Base-by-base conservation (phyloP, 2,797 vertebrate genomes). In the Catamblyrhynchus diadema region DNA sequence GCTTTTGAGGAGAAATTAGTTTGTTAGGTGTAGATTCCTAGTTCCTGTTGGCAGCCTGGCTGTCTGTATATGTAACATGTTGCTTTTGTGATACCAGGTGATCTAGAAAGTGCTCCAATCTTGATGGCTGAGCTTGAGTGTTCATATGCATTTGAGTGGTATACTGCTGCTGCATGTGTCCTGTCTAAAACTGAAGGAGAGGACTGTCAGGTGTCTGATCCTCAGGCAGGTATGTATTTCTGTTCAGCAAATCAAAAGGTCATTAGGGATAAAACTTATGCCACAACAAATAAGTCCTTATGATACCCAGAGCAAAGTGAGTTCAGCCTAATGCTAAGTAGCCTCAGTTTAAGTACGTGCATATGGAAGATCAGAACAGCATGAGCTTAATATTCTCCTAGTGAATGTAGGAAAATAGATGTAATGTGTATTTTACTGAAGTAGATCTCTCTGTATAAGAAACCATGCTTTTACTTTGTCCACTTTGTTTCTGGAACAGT, bases 91-190 rank as follows among this genome's bases (percentile, higher is more conserved):
- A 57, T 77, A 64, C 18, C 85, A 99, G 99, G 99, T 73, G 98
- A 99, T 72, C 94, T 99, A 4, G 98, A 99, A 95, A 99, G 98
- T 6, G 97, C 99, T 56, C 99, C 99, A 0, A 81, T 99, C 85
- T 92, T 99, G 32, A 97, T 97, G 3, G 86, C 98, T 5, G 97
- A 97, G 2, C 95, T 96, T 5, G 92, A 75, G 4, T 99, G 99
- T 70, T 93, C 97, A 7, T 99, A 99, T 11, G 98, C 98, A 78
- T 97, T 99, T 85, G 99, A 99, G 92, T 99, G 99, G 99, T 98
- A 98, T 95, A 99, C 99, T 0, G 98, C 99, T 1, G 98, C 98
- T 3, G 99, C 99, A 2, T 99, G 99, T 23, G 98, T 99, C 71
- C 97, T 99, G 53, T 98, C 99, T 5, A 98, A 97, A 96, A 98